A percentile compares a stretch with the other conserved stretches of the same genome.
These are phyloP conservation scores for Euzetes globulus DNA, from an alignment of 2,888 invertebrate species.

Conservation along the genomic window DNA sequence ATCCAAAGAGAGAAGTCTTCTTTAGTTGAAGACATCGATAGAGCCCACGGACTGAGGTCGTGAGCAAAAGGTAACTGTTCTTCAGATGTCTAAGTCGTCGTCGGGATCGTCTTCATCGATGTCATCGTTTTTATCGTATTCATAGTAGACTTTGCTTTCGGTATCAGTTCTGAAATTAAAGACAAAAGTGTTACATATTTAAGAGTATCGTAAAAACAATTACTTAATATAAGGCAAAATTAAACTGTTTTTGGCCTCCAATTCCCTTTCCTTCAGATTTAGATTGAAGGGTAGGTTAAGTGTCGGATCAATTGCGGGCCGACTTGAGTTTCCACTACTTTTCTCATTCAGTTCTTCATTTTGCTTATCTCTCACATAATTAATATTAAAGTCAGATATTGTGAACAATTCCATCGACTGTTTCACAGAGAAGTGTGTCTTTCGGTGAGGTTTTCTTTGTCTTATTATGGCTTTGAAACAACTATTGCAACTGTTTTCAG, in stretches of 20 bases:
- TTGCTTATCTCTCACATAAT: background rate
- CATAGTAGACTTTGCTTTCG: slow-evolving; percentile 41
- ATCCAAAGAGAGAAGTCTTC: slow-evolving; percentile 7
- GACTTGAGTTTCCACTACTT: background rate
- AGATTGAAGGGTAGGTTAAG: slow-evolving; percentile 54
- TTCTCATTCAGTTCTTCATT: background rate
- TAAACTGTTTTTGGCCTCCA: slow-evolving; percentile 55
- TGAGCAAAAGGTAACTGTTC: background rate
- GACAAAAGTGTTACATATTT: background rate
- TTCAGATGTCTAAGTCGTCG: slow-evolving; percentile 43
- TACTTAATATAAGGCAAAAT: slow-evolving; percentile 57
- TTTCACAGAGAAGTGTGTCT: slow-evolving; percentile 22
- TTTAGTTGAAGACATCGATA: background rate
- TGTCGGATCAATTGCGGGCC: background rate
- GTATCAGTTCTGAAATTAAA: background rate
- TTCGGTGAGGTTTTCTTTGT: slow-evolving; percentile 18
- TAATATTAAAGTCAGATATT: background rate
- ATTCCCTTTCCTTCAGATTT: slow-evolving; percentile 57
- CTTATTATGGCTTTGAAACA: background rate
- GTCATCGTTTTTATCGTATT: slow-evolving; percentile 43
- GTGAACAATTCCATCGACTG: slow-evolving; percentile 18
- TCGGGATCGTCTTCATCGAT: slow-evolving; percentile 45
- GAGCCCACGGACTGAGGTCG: slow-evolving; percentile 44
- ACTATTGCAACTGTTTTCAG: background rate
- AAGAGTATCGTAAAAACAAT: background rate